Percentiles rank a stretch among this genome's conserved stretches.
Evolutionary conservation across 2,888 invertebrate genomes (phyloP).

Genomic region (Lasioglossum morio): DNA sequence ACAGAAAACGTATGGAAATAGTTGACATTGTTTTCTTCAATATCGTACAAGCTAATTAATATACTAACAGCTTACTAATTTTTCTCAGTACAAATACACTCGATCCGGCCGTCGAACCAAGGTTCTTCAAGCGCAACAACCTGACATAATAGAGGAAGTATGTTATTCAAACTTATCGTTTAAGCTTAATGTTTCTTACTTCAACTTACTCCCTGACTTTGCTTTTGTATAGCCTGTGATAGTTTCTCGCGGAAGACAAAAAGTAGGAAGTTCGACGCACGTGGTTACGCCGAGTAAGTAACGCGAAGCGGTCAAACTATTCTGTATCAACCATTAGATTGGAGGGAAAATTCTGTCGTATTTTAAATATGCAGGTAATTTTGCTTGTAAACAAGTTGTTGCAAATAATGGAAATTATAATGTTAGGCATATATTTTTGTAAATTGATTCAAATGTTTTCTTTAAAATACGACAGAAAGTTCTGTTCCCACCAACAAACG

Average conservation of each 20-base stretch:
- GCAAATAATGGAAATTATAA: too few species aligned
- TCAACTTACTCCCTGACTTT: neutral
- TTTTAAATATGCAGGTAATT: too few species aligned
- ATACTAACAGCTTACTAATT: slow-evolving; percentile 5
- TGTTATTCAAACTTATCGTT: slow-evolving; percentile 40
- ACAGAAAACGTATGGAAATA: slow-evolving; percentile 72
- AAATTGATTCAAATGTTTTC: too few species aligned
- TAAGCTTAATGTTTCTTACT: neutral
- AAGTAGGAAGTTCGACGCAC: slow-evolving; percentile 68
- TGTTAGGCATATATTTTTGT: too few species aligned
- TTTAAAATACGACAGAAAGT: too few species aligned
- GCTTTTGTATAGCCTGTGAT: slow-evolving; percentile 36
- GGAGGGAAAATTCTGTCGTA: too few species aligned
- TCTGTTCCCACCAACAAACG: too few species aligned
- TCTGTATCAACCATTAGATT: neutral
- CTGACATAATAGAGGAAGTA: slow-evolving; percentile 81
- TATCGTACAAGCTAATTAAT: neutral
- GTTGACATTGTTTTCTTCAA: neutral
- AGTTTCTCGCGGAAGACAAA: slow-evolving; percentile 64
- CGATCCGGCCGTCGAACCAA: slow-evolving; percentile 76
- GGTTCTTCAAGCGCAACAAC: slow-evolving; percentile 73
- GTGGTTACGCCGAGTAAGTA: slow-evolving; percentile 75
- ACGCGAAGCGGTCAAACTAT: neutral
- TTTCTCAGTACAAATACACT: slow-evolving; percentile 74
- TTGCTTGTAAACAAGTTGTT: too few species aligned